Conservation (phyloP, 1,140 invertebrate genomes). For the Chrysomallon squamiferum region DNA sequence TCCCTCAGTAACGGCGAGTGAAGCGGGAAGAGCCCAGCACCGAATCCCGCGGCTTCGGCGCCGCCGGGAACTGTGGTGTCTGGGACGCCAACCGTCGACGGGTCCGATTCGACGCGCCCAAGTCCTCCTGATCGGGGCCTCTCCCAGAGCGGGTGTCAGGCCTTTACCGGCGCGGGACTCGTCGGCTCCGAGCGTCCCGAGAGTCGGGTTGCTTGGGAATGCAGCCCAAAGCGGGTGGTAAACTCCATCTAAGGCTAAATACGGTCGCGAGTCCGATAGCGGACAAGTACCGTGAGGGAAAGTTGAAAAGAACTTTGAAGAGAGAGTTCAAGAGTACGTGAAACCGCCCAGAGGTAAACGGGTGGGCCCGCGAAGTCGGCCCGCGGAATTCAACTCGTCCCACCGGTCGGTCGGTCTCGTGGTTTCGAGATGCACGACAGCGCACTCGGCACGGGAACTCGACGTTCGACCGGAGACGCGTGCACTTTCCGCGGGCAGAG, state of each 20-base stretch:
- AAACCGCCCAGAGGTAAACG: constrained; percentile 79
- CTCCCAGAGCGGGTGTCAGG: constrained; percentile 76
- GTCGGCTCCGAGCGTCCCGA: constrained; percentile 68
- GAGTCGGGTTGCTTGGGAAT: constrained; percentile 86
- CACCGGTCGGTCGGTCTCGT: constrained; percentile 62
- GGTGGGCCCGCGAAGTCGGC: constrained; percentile 67
- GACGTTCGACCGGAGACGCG: constrained; percentile 47
- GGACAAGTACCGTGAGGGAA: constrained; percentile 86
- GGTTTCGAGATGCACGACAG: constrained; percentile 6
- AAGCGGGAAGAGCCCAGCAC: constrained; percentile 80
- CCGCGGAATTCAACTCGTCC: constrained; percentile 41
- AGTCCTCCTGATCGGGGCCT: constrained; percentile 73
- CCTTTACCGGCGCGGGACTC: constrained; percentile 68
- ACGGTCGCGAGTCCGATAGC: constrained; percentile 83
- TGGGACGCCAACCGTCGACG: constrained; percentile 60
- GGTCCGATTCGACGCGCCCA: constrained; percentile 58
- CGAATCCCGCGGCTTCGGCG: constrained; percentile 64
- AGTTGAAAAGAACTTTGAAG: constrained; percentile 86
- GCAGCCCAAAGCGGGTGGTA: constrained; percentile 84
- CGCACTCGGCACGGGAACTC: background rate
- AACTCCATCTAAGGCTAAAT: constrained; percentile 89
- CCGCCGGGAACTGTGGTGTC: constrained; percentile 74
- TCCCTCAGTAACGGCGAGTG: constrained; percentile 86
- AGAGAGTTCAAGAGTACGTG: constrained; percentile 87
- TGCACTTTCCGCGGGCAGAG: background rate